Conservation (phyloP, 1,140 invertebrate genomes). For the Tetragonula clypearis region DNA sequence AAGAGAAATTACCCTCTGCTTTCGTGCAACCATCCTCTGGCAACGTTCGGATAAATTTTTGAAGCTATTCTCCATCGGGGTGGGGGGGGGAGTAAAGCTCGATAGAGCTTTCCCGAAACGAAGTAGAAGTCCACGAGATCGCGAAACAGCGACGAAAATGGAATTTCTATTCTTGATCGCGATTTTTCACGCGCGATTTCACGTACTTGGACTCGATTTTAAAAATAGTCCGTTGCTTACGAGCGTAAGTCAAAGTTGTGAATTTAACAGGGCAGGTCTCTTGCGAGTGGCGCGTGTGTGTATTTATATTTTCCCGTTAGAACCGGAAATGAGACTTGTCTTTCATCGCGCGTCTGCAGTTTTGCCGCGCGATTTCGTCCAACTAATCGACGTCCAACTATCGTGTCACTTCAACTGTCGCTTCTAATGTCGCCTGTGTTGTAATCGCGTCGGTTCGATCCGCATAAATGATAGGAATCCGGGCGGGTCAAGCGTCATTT, state of each 20-base stretch:
- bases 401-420: neutral
- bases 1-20: neutral
- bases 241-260: neutral
- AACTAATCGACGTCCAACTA: neutral
- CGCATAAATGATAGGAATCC: conserved; percentile 34
- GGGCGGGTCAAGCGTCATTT: conserved; percentile 14
- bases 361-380: neutral
- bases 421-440: neutral
- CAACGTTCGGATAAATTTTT: neutral
- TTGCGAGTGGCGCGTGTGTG: too few species aligned
- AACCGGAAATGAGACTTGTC: neutral
- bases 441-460: neutral
- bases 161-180: conserved; percentile 20
- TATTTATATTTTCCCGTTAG: neutral
- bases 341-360: neutral
- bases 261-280: neutral
- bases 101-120: too few species aligned
- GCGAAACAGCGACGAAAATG: neutral
- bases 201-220: neutral
- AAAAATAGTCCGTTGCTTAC: conserved; percentile 13
- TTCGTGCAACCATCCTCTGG: neutral
- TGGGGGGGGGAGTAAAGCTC: neutral
- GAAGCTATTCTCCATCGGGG: neutral
- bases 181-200: conserved; percentile 5
- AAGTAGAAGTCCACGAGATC: neutral